Evolutionary conservation across 1,140 invertebrate species (phyloP), one percentile per base, ranked within the genome.

Genomic region (Pseudomyrmex gracilis): DNA sequence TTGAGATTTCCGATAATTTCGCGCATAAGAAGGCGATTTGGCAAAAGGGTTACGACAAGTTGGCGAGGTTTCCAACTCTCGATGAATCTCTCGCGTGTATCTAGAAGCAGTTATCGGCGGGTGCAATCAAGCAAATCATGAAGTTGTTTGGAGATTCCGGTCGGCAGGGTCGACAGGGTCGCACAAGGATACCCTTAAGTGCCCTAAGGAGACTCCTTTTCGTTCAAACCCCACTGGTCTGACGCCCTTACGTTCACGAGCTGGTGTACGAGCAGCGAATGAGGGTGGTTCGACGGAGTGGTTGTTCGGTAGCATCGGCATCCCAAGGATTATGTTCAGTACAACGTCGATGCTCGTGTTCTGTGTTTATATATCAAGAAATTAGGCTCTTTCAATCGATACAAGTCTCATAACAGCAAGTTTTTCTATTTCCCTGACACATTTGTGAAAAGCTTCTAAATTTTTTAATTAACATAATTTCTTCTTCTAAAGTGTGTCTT

Each of bases 141-240:
- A 92, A 92, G 90, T 92, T 91, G 89, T 92, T 92, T 90, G 90
- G 83, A 89, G 87, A 89, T 85, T 90, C 80, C 78, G 73, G 60
- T 45, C 45, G 73, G 12, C 60, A 73, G 86, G 80, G 58, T 88
- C 84, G 87, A 84, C 82, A 84, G 91, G 91, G 91, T 86, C 86
- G 88, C 91, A 88, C 74, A 88, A 92, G 91, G 89, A 92, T 88
- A 90, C 92, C 91, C 92, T 91, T 90, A 92, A 93, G 92, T 93
- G 88, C 92, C 91, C 90, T 93, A 92, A 93, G 92, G 92, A 92
- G 91, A 92, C 92, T 92, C 90, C 91, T 90, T 92, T 92, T 90
- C 88, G 90, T 90, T 88, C 85, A 89, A 87, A 89, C 90, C 90
- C 90, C 86, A 91, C 87, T 89, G 90, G 90, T 92, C 90, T 87